These are phyloP conservation scores for Drosophila arizonae DNA, from an alignment of 1,140 invertebrate species.

Conservation along the genomic window DNA sequence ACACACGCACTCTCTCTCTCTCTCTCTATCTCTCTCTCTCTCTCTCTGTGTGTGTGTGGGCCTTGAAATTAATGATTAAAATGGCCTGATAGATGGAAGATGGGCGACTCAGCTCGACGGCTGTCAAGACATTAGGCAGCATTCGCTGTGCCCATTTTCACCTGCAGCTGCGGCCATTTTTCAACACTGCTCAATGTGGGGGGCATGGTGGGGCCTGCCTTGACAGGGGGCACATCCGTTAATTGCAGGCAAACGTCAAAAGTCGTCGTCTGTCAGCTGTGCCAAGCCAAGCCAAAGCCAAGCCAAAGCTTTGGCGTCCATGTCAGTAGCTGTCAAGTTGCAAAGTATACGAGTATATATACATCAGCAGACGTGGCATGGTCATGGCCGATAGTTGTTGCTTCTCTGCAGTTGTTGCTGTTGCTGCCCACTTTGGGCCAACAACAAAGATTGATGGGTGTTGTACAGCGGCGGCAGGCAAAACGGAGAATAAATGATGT, in stretches of 20 bases:
- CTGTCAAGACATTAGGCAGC: conserved; percentile 76
- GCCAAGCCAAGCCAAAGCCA: conserved; percentile 4
- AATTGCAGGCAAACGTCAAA: conserved; percentile 80
- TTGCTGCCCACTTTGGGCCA: conserved; percentile 62
- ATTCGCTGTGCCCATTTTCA: conserved; percentile 74
- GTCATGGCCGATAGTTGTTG: conserved; percentile 72
- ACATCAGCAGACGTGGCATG: conserved; percentile 54
- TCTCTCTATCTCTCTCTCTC: neutral
- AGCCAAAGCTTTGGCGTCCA: conserved; percentile 40
- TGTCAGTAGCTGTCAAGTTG: conserved; percentile 72
- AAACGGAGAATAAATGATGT: conserved; percentile 81
- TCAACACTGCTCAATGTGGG: conserved; percentile 56
- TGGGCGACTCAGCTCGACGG: conserved; percentile 27
- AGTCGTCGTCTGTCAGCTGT: conserved; percentile 68
- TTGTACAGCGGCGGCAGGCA: conserved; percentile 74
- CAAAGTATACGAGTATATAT: conserved; percentile 45
- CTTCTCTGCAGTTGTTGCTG: conserved; percentile 18
- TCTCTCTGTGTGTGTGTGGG: conserved; percentile 57
- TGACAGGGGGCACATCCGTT: conserved; percentile 51
- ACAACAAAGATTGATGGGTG: conserved; percentile 75
- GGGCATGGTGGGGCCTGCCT: neutral
- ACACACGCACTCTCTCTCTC: neutral
- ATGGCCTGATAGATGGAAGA: conserved; percentile 35
- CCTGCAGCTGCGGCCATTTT: conserved; percentile 74
- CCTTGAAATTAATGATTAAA: conserved; percentile 75